These are phyloP conservation scores for Cottus gobio DNA, from an alignment of 2,113 vertebrate species.

Conservation along the genomic window DNA sequence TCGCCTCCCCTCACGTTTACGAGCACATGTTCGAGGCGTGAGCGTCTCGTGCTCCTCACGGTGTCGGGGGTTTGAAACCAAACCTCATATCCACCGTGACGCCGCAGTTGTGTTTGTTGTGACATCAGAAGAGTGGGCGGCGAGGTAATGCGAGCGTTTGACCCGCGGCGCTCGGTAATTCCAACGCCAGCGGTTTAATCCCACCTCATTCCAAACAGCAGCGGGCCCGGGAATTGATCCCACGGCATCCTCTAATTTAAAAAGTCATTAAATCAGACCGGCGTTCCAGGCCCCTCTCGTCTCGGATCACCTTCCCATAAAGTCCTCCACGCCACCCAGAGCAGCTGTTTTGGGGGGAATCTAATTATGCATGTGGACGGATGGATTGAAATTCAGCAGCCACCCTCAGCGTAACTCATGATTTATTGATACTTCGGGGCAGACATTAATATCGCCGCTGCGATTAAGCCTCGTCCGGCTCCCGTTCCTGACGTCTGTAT, in stretches of 20 bases:
- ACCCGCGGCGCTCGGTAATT: constrained; percentile 20
- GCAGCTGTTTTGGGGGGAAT: constrained; percentile 70
- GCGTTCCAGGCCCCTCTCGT: constrained; percentile 31
- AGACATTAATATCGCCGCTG: constrained; percentile 62
- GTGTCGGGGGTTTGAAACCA: constrained; percentile 10
- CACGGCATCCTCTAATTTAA: constrained; percentile 54
- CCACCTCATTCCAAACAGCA: constrained; percentile 51
- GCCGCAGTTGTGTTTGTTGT: constrained; percentile 36
- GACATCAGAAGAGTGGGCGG: no score
- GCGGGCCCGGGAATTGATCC: constrained; percentile 41
- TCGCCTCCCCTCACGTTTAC: background rate
- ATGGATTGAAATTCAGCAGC: constrained; percentile 60
- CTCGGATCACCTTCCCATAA: constrained; percentile 41
- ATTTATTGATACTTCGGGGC: constrained; percentile 65
- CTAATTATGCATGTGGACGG: constrained; percentile 55
- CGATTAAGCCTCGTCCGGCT: constrained; percentile 47
- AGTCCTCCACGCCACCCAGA: constrained; percentile 45
- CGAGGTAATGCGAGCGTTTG: constrained; percentile 45
- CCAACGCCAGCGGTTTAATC: constrained; percentile 36
- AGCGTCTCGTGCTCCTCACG: background rate
- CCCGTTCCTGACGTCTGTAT: constrained; percentile 54
- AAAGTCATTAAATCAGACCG: constrained; percentile 53
- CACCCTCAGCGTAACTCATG: constrained; percentile 53
- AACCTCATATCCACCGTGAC: constrained; percentile 1
- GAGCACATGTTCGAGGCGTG: background rate